Base-by-base conservation (phyloP, 2,888 invertebrate genomes). In the Synergus laeviventris region DNA sequence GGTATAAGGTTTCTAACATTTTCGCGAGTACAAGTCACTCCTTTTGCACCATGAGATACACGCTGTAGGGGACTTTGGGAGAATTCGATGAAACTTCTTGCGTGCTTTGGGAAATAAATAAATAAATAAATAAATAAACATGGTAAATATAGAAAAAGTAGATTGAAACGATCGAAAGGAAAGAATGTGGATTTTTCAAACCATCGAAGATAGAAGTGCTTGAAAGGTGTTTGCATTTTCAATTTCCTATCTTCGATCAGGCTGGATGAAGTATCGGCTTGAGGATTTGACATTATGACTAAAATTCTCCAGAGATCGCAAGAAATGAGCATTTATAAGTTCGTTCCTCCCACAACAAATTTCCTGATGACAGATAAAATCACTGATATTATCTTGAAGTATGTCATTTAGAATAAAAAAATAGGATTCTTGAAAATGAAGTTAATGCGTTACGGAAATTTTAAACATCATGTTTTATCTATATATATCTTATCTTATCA, bases 21-120 rank as follows among this genome's bases (percentile, higher is more conserved):
- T 56, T 56, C 21, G 56, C 21, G 56, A 56, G 21, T 21, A 56
- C 21, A 56, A 56, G 56, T 56, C 56, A 18, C 21, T 18, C 56
- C 18, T n/a, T 56, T 56, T 21, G 56, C 56, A 56, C 56, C 21
- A 9, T 56, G 11, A 56, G 18, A 56, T 21, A 56, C 21, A 18
- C 11, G 21, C 56, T 56, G 11, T 8, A 56, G 9, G 56, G 56
- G 11, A 11, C 56, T 56, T 56, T 56, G 21, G 18, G 21, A 11
- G 59, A 59, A 59, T 24, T 24, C 36, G 16, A 36, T 31, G 31
- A 61, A 61, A 61, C 61, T 61, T 61, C 36, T 7, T 61, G 61
- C 2, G 1, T 45, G 12, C 14, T 45, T 45, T 12, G 45, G 45
- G 9, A 14, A 12, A 12, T 14, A 42, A 42, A 42, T 31, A 31